Percentiles rank a stretch among this genome's conserved stretches.
These are phyloP conservation scores for Lucinisca nassula DNA, from an alignment of 2,888 invertebrate genomes.

Conservation along the genomic window DNA sequence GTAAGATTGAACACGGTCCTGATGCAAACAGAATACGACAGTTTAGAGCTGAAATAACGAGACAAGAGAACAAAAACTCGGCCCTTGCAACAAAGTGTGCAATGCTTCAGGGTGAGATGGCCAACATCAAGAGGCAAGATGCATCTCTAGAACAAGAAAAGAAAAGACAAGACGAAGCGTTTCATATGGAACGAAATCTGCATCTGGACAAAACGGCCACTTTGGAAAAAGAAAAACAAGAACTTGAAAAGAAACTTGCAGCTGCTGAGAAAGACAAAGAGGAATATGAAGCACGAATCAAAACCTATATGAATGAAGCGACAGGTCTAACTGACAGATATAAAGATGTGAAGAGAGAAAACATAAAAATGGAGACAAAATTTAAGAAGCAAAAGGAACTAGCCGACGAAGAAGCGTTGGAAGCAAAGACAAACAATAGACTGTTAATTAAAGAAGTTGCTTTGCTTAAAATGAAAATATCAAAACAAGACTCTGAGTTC, in stretches of 20 bases:
- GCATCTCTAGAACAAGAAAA: conserved; percentile 47
- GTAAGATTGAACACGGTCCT: conserved; percentile 62
- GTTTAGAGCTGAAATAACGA: conserved; percentile 59
- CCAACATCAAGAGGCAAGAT: conserved; percentile 38
- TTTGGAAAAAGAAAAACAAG: conserved; percentile 54
- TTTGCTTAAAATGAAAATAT: conserved; percentile 44
- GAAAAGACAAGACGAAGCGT: conserved; percentile 55
- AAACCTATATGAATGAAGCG: conserved; percentile 54
- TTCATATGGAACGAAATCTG: conserved; percentile 57
- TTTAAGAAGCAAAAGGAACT: conserved; percentile 65
- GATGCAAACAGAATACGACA: conserved; percentile 50
- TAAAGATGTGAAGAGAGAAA: conserved; percentile 63
- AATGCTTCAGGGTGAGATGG: conserved; percentile 42
- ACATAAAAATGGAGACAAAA: conserved; percentile 62
- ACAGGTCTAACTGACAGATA: conserved; percentile 58
- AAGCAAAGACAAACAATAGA: conserved; percentile 56
- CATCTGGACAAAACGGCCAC: conserved; percentile 47
- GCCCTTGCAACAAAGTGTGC: conserved; percentile 31
- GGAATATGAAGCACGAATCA: conserved; percentile 56
- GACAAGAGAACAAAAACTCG: conserved; percentile 55
- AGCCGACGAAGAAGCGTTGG: conserved; percentile 51
- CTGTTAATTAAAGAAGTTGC: conserved; percentile 65
- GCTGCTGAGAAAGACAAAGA: conserved; percentile 38
- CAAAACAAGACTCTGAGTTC: conserved; percentile 51
- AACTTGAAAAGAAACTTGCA: conserved; percentile 42